These are phyloP conservation scores for Chrysopilus asiliformis DNA, from an alignment of 2,888 invertebrate genomes.

Conservation along the genomic window DNA sequence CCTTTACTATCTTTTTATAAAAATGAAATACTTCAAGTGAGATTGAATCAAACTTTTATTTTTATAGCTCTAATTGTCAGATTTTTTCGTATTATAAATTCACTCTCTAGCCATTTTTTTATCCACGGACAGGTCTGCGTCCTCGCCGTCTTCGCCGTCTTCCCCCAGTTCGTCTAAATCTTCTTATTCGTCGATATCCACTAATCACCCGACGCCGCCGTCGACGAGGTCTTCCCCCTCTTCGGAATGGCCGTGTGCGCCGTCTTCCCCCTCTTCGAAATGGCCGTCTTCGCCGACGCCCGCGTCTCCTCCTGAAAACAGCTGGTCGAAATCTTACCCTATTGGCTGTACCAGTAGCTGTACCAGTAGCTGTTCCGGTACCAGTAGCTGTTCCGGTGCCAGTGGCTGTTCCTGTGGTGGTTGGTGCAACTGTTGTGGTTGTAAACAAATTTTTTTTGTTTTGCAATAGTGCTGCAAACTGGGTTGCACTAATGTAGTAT, in stretches of 20 bases:
- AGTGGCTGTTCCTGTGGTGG: not conserved
- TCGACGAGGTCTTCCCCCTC: too few relatives aligned
- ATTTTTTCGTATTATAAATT: too few relatives aligned
- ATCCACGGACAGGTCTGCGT: too few relatives aligned
- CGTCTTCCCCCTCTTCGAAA: not conserved
- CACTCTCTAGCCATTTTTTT: too few relatives aligned
- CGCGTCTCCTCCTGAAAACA: not conserved
- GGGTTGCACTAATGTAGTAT: not conserved
- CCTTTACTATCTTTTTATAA: too few relatives aligned
- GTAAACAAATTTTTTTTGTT: constrained; percentile 1
- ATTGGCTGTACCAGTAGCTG: not conserved
- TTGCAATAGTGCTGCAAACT: not conserved
- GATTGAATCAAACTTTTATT: too few relatives aligned
- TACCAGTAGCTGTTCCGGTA: constrained; percentile 2
- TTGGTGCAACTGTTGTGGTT: constrained; percentile 2
- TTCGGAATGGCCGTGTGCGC: not conserved
- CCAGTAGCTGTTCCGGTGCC: constrained; percentile 2
- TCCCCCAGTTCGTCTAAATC: not conserved
- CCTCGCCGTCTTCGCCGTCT: not conserved
- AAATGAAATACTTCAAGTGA: too few relatives aligned
- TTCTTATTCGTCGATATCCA: not conserved
- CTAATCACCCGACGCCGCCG: too few relatives aligned
- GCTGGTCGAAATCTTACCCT: not conserved
- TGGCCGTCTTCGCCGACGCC: not conserved
- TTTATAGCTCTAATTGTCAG: too few relatives aligned